Base-by-base conservation (phyloP, 2,113 vertebrate genomes). In the Procavia capensis region DNA sequence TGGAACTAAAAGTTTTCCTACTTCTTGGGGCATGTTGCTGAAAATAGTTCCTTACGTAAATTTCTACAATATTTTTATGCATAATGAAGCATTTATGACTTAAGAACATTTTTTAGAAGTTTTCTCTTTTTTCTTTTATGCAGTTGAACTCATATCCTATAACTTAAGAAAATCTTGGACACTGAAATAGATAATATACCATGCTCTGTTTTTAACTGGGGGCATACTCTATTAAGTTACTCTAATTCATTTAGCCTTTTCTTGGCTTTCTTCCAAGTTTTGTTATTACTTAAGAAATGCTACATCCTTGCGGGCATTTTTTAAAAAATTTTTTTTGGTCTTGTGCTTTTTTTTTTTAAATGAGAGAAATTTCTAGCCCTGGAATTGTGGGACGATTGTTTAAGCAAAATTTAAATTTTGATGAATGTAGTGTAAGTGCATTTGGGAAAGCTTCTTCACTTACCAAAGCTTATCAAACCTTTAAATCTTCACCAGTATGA, bases 1-100 rank as follows among this genome's bases (percentile, higher is more conserved):
- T 80, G 54, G 82, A 88, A 63, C 61, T 9, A 61, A 86, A 89
- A 86, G 2, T 57, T 95, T 95, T 93, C 24, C 7, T 11, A n/a
- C 57, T 80, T 91, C 19, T 39, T 17, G n/a, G 22, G 13, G 9
- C 17, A 24, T 90, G 39, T 91, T 87, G 84, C 39, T 91, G 43
- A 93, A 66, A 59, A 24, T 0, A 78, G 31, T 59, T 95, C 47
- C 61, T 74, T 75, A 31, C 20, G 9, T 70, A 92, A 68, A 39
- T 85, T n/a, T 95, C 19, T 22, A 91, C 9, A 63, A 78, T 16
- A 45, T 76, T 63, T 85, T 13, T 59, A 17, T 70, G 57, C 43
- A 64, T 72, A 47, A 85, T 39, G 41, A 66, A 89, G n/a, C 31
- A 63, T 68, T 80, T 9, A 29, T 70, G 14, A 84, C 19, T 6